Conservation (phyloP, 2,888 invertebrate genomes). For the Yponomeuta evonymella region DNA sequence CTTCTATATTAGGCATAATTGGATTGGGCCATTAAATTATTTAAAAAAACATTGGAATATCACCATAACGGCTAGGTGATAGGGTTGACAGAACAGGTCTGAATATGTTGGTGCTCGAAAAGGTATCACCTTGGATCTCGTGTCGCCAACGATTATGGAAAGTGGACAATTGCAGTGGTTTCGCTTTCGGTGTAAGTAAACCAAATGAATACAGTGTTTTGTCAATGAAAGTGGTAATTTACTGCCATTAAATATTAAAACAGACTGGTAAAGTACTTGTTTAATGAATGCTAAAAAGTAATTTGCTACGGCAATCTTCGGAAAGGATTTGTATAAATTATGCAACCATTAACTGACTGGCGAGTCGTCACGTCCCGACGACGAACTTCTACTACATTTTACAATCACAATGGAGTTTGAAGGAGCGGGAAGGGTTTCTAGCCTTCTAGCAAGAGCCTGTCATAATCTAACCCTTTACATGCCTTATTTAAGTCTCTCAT, state of each 20-base stretch:
- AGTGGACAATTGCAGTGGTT: slow-evolving; percentile 10
- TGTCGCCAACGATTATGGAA: slow-evolving; percentile 9
- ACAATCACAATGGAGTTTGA: too few species aligned
- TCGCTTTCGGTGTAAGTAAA: slow-evolving; percentile 12
- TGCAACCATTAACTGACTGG: too few species aligned
- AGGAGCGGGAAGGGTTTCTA: too few species aligned
- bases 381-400: too few species aligned
- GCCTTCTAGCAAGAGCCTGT: too few species aligned
- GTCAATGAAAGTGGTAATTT: slow-evolving; percentile 8
- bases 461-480: too few species aligned
- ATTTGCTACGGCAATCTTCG: too few species aligned
- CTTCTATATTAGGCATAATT: slow-evolving; percentile 7
- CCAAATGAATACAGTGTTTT: background rate
- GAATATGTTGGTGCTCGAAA: background rate
- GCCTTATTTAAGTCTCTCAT: too few species aligned
- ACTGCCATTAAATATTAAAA: background rate
- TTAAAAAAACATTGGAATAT: background rate
- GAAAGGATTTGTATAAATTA: too few species aligned
- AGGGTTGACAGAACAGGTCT: background rate
- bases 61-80: background rate
- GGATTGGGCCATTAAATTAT: background rate
- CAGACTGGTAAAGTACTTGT: background rate
- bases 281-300: too few species aligned
- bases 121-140: slow-evolving; percentile 9
- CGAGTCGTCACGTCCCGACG: too few species aligned